These are phyloP conservation scores for Sesamia inferens DNA, from an alignment of 2,888 invertebrate species.

Conservation along the genomic window DNA sequence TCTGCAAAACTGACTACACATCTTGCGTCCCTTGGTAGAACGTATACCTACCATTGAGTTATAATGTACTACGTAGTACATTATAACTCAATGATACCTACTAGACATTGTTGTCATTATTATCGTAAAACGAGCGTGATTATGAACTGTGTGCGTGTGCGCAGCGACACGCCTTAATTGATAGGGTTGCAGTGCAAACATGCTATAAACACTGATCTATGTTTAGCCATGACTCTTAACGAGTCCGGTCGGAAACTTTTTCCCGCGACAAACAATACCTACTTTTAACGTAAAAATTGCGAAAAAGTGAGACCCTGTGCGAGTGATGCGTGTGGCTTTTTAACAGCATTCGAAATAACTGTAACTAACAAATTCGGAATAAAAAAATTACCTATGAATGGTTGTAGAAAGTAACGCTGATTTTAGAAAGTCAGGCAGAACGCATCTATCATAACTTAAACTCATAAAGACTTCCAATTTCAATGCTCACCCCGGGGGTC, in stretches of 20 bases:
- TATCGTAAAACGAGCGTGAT: constrained; percentile 23
- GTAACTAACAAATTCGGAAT: neutral
- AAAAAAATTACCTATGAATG: no score
- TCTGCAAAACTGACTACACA: constrained; percentile 4
- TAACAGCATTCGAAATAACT: neutral
- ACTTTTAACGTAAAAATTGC: neutral
- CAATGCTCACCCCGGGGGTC: neutral
- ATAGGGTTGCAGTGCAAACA: constrained; percentile 17
- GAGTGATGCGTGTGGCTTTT: neutral
- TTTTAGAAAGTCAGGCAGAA: constrained; percentile 30
- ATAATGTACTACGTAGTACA: no score
- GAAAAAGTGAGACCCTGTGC: neutral
- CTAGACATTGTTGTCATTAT: constrained; percentile 29
- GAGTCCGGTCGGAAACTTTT: neutral
- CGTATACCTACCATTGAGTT: no score
- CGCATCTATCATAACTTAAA: neutral
- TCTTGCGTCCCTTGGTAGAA: neutral
- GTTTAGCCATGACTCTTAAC: constrained; percentile 2
- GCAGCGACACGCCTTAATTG: constrained; percentile 32
- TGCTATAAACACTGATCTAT: constrained; percentile 13
- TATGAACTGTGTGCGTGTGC: constrained; percentile 37
- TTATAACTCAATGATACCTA: no score
- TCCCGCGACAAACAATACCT: neutral
- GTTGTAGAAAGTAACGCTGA: constrained; percentile 31
- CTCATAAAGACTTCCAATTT: neutral